phyloP scores from a whole-genome alignment of 2,888 invertebrate genomes.

The Pseudoips prasinana region DNA sequence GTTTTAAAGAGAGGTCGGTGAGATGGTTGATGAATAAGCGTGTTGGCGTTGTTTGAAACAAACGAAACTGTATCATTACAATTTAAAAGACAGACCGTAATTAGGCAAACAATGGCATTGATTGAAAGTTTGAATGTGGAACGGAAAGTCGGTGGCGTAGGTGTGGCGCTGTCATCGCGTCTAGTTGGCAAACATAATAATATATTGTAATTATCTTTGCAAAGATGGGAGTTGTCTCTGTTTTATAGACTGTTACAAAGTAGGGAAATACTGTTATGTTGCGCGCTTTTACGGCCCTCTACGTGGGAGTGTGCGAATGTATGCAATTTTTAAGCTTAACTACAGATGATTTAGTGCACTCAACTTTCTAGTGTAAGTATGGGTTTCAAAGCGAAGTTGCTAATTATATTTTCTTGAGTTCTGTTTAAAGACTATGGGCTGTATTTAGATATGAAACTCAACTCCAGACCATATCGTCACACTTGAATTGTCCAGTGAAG shows the following conservation, averaged over 20 bases:
- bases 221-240: constrained; percentile 18
- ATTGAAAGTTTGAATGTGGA: constrained; percentile 54
- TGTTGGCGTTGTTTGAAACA: constrained; percentile 46
- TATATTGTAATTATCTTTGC: constrained; percentile 26
- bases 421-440: too few species aligned
- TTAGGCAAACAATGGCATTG: constrained; percentile 64
- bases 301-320: constrained; percentile 15
- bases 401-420: too few species aligned
- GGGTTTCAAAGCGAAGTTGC: too few species aligned
- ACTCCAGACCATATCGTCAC: too few species aligned
- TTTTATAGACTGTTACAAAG: constrained; percentile 24
- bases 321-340: constrained; percentile 10
- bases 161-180: constrained; percentile 24
- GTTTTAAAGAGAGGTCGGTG: constrained; percentile 35
- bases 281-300: constrained; percentile 7
- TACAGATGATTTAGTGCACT: constrained; percentile 11
- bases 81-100: constrained; percentile 50
- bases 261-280: constrained; percentile 18
- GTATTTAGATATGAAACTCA: too few species aligned
- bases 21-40: constrained; percentile 45
- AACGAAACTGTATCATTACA: constrained; percentile 47
- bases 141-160: constrained; percentile 46
- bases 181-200: constrained; percentile 28
- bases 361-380: constrained; percentile 11
- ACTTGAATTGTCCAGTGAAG: too few species aligned